phyloP scores from a whole-genome alignment of 2,113 vertebrate species.

The Burhinus oedicnemus region DNA sequence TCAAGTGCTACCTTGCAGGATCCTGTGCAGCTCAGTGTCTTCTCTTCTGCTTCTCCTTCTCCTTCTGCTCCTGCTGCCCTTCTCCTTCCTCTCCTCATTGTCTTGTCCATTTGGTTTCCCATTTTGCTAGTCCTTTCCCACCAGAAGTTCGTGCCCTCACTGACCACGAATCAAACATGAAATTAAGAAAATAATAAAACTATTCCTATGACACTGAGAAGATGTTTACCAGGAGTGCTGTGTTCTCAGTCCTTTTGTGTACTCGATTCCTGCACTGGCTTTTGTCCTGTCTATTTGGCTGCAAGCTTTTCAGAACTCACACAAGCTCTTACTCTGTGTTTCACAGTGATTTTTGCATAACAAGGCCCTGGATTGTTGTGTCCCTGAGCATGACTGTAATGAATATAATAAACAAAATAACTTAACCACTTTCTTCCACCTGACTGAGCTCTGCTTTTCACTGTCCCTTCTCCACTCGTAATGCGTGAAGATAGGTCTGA shows the following conservation, averaged over 20 bases:
- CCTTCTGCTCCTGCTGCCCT: not conserved
- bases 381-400: not conserved
- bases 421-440: not conserved
- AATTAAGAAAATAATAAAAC: not conserved
- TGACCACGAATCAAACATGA: not conserved
- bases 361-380: rapidly evolving
- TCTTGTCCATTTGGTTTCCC: not conserved
- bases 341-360: not conserved
- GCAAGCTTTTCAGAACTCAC: not conserved
- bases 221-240: not conserved
- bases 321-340: not conserved
- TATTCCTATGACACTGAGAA: not conserved
- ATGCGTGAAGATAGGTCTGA: not conserved
- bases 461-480: not conserved
- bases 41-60: not conserved
- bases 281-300: not conserved
- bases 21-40: not conserved
- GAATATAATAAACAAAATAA: constrained; percentile 35
- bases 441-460: not conserved
- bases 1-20: not conserved
- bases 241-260: not conserved
- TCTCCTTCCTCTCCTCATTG: not conserved
- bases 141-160: rapidly evolving
- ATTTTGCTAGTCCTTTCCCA: not conserved
- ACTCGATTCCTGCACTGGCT: not conserved